A percentile compares a stretch with the other conserved stretches of the same genome.
Conservation (phyloP, 2,888 invertebrate genomes). For the Spilosoma lubricipeda region DNA sequence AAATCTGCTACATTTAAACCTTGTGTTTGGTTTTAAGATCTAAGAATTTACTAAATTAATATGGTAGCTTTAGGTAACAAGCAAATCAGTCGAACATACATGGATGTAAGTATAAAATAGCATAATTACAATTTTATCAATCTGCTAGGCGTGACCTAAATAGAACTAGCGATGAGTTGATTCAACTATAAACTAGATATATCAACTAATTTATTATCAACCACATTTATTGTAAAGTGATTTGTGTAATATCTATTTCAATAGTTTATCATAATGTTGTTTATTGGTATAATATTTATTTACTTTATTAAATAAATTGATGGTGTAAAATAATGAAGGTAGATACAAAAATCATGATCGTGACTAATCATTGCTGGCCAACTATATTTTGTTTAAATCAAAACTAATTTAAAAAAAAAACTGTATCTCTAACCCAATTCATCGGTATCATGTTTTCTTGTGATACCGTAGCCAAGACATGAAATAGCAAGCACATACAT, state of each 20-base stretch:
- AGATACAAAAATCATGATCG: conserved; percentile 33
- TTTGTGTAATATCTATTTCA: conserved; percentile 28
- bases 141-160: conserved; percentile 39
- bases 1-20: background rate
- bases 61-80: background rate
- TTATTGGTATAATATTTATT: conserved; percentile 30
- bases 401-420: conserved; percentile 35
- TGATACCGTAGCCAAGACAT: conserved; percentile 73
- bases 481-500: conserved; percentile 76
- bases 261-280: background rate
- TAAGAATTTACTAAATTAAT: background rate
- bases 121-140: conserved; percentile 38
- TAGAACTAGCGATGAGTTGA: conserved; percentile 32
- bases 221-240: conserved; percentile 27
- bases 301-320: conserved; percentile 25
- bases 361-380: conserved; percentile 23
- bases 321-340: conserved; percentile 19
- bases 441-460: conserved; percentile 72
- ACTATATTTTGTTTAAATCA: conserved; percentile 23
- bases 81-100: conserved; percentile 25
- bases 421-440: conserved; percentile 73
- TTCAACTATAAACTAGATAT: conserved; percentile 31
- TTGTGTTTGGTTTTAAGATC: background rate
- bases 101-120: conserved; percentile 35
- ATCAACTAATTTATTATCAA: conserved; percentile 20